Evolutionary conservation across 2,888 invertebrate genomes (phyloP), one percentile per base, ranked within the genome.

Genomic region (Theretra japonica): DNA sequence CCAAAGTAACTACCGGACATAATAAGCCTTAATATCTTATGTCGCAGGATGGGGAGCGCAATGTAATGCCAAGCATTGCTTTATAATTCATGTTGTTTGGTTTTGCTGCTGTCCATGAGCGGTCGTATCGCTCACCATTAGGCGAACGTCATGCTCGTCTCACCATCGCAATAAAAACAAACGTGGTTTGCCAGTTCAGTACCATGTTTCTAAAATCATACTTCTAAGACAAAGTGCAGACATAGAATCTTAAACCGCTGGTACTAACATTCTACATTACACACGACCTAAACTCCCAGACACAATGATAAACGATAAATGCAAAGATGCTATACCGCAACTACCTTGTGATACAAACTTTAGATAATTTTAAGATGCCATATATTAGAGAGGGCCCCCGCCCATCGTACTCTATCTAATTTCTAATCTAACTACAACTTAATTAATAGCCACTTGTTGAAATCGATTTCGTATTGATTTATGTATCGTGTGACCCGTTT

Each of bases 401-500:
- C 91, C 92, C 92, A 86, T 84, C 88, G 73, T 88, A 86, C 87
- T 86, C 85, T 91, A 93, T 94, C 93, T 90, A 90, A 92, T 93
- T 93, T 92, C 91, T 88, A 91, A 93, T 93, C 93, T 91, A 90
- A 92, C 92, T 91, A 94, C 93, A 93, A 90, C 91, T 93, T 94
- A 93, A 94, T 94, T 94, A 94, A 94, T 94, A 92, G 92, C 88
- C 93, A 93, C 93, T 93, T 92, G 94, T 93, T 93, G 92, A 93
- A 93, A 93, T 93, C 94, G 93, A 93, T 93, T 94, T 92, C 87
- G 78, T 89, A 87, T 89, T 94, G 94, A 94, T 94, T 94, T 94
- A 93, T 94, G 90, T 88, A 89, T 88, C 89, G 88, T 89, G 86
- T 90, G 92, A 91, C 93, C 93, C 86, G 89, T 92, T 91, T 93